Conservation (phyloP, 2,113 vertebrate genomes). For the Laticauda colubrina region DNA sequence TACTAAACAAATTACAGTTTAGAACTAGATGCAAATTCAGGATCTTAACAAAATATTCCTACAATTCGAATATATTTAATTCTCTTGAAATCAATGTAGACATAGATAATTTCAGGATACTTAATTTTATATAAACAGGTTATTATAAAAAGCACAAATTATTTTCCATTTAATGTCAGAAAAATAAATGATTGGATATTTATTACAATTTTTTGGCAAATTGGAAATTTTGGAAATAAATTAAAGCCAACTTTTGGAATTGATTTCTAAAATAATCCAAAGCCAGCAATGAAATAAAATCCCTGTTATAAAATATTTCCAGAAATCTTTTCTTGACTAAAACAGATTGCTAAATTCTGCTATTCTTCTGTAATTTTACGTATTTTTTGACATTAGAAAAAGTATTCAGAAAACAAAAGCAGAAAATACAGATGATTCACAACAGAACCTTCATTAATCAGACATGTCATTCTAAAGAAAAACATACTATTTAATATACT, state of each 20-base stretch:
- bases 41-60: neutral
- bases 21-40: neutral
- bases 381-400: neutral
- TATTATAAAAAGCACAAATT: neutral
- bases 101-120: neutral
- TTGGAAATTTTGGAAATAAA: neutral
- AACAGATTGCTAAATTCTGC: neutral
- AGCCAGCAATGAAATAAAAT: neutral
- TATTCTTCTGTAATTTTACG: neutral
- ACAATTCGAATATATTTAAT: neutral
- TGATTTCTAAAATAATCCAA: neutral
- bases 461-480: conserved; percentile 62
- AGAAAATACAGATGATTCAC: conserved; percentile 20
- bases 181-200: neutral
- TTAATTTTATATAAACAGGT: neutral
- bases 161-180: neutral
- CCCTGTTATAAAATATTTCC: neutral
- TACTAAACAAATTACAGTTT: neutral
- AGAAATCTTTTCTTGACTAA: neutral
- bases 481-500: conserved; percentile 47
- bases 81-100: neutral
- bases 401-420: conserved; percentile 5
- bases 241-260: neutral
- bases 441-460: conserved; percentile 57
- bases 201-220: neutral